Conservation (phyloP, 2,797 vertebrate species). For the Chaetodon trifasciatus region DNA sequence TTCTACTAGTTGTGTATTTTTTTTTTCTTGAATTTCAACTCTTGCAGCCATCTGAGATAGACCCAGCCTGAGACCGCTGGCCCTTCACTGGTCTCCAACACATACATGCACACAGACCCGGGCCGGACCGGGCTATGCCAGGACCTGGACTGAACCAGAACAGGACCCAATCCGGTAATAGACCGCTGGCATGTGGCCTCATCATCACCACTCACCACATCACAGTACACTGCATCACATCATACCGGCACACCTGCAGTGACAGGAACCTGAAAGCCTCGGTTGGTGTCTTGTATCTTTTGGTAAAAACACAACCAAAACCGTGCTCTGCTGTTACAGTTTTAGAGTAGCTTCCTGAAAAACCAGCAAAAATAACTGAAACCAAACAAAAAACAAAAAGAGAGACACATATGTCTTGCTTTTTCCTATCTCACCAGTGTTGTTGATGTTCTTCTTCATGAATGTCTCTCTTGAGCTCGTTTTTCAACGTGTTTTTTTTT, state of each 20-base stretch:
- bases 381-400: slow-evolving; percentile 76
- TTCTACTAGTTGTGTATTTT: slow-evolving; percentile 77
- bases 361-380: slow-evolving; percentile 78
- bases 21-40: slow-evolving; percentile 70
- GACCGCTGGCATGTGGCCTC: slow-evolving; percentile 58
- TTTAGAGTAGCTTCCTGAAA: slow-evolving; percentile 72
- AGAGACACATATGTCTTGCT: slow-evolving; percentile 55
- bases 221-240: slow-evolving; percentile 73
- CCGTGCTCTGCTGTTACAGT: slow-evolving; percentile 70
- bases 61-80: slow-evolving; percentile 77
- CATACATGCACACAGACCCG: slow-evolving; percentile 74
- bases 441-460: slow-evolving; percentile 65
- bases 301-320: slow-evolving; percentile 76
- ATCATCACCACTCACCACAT: slow-evolving; percentile 67
- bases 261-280: slow-evolving; percentile 75
- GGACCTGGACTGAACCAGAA: slow-evolving; percentile 44
- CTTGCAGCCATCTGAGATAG: slow-evolving; percentile 79
- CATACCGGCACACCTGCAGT: slow-evolving; percentile 73
- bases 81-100: slow-evolving; percentile 76
- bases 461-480: slow-evolving; percentile 69
- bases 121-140: slow-evolving; percentile 44
- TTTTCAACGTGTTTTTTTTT: slow-evolving; percentile 75
- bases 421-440: slow-evolving; percentile 59
- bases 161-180: slow-evolving; percentile 37
- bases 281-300: slow-evolving; percentile 67